A percentile compares a stretch with the other conserved stretches of the same genome.
These are phyloP conservation scores for Caenorhabditis remanei DNA, from an alignment of 1,140 invertebrate genomes.

Conservation along the genomic window DNA sequence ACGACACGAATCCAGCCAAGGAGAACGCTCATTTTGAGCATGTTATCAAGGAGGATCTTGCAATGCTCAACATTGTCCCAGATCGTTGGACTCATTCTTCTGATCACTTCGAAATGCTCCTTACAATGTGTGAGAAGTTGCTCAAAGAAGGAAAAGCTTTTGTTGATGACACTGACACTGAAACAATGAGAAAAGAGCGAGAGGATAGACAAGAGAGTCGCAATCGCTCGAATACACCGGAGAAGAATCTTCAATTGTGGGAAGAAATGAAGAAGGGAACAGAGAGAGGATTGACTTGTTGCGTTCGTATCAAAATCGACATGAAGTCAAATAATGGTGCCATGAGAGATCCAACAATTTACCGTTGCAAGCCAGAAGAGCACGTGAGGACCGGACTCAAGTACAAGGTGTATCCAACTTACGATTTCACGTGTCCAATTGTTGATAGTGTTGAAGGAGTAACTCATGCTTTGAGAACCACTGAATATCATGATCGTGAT, in stretches of 20 bases:
- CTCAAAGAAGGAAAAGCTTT: conserved; percentile 91
- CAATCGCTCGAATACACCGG: conserved; percentile 82
- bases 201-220: conserved; percentile 89
- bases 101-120: conserved; percentile 93
- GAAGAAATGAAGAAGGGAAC: conserved; percentile 93
- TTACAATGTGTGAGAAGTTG: conserved; percentile 89
- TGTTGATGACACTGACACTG: conserved; percentile 94
- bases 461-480: conserved; percentile 95
- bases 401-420: conserved; percentile 99
- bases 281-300: conserved; percentile 86
- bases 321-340: conserved; percentile 96
- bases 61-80: conserved; percentile 90
- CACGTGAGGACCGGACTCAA: conserved; percentile 93
- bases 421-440: conserved; percentile 99
- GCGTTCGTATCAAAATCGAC: conserved; percentile 96
- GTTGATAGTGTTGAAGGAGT: conserved; percentile 97
- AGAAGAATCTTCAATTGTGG: conserved; percentile 91
- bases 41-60: conserved; percentile 94
- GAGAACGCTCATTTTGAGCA: conserved; percentile 97
- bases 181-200: conserved; percentile 93
- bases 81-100: conserved; percentile 95
- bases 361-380: conserved; percentile 94
- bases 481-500: conserved; percentile 98
- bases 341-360: conserved; percentile 98
- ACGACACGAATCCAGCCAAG: conserved; percentile 99